Base-by-base conservation (phyloP, 1,140 invertebrate genomes). In the Odontomachus brunneus region DNA sequence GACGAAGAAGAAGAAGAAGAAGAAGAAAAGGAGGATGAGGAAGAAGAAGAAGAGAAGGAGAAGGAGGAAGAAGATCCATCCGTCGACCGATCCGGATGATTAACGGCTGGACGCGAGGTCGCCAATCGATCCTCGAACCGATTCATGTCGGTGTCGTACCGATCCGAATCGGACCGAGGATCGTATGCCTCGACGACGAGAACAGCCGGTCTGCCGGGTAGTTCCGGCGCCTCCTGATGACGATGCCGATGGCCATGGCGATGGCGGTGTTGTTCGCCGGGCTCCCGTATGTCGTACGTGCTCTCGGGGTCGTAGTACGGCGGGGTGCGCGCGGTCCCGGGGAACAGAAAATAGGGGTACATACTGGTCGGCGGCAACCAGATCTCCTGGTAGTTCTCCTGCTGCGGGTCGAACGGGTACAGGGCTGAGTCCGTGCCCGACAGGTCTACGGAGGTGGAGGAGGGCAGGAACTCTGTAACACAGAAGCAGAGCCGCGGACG, bases 401-500 rank as follows among this genome's bases (percentile, higher is more conserved):
- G 92, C 82, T 92, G 92, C 86, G 94, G 92, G 90, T 95, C 94
- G 92, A 93, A 94, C 74, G 94, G 93, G 93, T 95, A 94, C 86
- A 95, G 93, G 93, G 94, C 95, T 88, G 95, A 94, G 86, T 95
- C 94, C 89, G 95, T 94, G 91, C 94, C 94, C 89, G 95, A 94
- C 90, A 94, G 93, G 89, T 95, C 95, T 92, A 95, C 88, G 90
- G 93, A 92, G 92, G 92, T 92, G 91, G 91, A 92, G 59, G 92
- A 91, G 91, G 94, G 94, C 91, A 94, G 93, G 92, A 93, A 91
- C 93, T 95, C 95, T 95, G 95, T 95, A 95, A 95, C 94, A 95
- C 94, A 95, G 90, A 94, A 94, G 90, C 90, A 94, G 89, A 93
- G 90, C 89, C 90, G 90, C 89, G 90, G 87, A 90, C 91, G 92